Conservation (phyloP, 2,888 invertebrate genomes). For the Drosophila borborema region DNA sequence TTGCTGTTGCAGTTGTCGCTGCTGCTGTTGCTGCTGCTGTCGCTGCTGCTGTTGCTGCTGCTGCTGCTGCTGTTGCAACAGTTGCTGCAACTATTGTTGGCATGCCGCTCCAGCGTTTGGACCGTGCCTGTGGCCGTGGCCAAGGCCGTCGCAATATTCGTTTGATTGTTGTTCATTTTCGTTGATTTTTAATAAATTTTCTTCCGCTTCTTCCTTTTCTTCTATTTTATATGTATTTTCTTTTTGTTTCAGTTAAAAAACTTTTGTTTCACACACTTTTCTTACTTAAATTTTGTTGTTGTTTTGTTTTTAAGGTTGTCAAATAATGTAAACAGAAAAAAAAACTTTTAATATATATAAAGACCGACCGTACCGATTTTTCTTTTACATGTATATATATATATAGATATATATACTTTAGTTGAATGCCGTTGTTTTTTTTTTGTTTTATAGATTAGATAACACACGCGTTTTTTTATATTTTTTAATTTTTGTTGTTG, state of each 20-base stretch:
- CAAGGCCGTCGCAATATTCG: constrained; percentile 46
- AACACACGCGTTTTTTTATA: constrained; percentile 69
- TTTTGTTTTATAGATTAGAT: constrained; percentile 68
- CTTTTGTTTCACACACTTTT: constrained; percentile 21
- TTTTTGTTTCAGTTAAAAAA: constrained; percentile 1
- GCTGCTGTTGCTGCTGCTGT: constrained; percentile 22
- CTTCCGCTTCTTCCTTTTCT: neutral
- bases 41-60: constrained; percentile 13
- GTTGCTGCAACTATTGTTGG: constrained; percentile 14
- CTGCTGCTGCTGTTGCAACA: constrained; percentile 15
- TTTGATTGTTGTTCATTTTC: constrained; percentile 41
- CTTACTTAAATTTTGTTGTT: neutral
- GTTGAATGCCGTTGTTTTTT: constrained; percentile 28
- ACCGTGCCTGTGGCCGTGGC: constrained; percentile 71
- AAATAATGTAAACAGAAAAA: constrained; percentile 30
- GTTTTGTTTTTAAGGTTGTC: constrained; percentile 8
- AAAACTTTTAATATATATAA: constrained; percentile 19
- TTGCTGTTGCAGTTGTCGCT: constrained; percentile 22
- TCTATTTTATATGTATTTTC: neutral
- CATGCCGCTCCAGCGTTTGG: constrained; percentile 49
- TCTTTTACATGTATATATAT: constrained; percentile 15
- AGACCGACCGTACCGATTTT: constrained; percentile 34
- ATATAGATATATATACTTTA: constrained; percentile 20
- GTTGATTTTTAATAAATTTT: neutral
- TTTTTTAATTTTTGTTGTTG: neutral